Evolutionary conservation across 2,888 invertebrate genomes (phyloP), one percentile per base, ranked within the genome.

Genomic region (Drosophila crucigera): DNA sequence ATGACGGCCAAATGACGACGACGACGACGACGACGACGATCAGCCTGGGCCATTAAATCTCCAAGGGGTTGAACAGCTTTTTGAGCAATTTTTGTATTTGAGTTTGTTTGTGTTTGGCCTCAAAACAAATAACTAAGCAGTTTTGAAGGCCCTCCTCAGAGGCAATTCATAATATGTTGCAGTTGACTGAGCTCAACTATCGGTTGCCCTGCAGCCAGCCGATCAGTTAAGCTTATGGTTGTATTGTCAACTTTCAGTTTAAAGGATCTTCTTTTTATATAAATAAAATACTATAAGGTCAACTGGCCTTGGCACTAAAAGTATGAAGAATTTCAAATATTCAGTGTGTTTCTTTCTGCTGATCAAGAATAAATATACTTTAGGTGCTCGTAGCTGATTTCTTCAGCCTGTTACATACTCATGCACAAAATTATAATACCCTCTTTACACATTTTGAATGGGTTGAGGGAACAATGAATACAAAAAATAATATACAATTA

Each of bases 1-100:
- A 87, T 85, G 89, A 80, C 71, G 74, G 85, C 41, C 89, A 33
- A 67, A 53, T 55, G 58, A 49, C 67, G 59, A 52, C 35, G 64
- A 53, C 71, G 50, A 9, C 30, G 30, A 31, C 22, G 35, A 22
- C 28, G 14, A 68, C 67, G 62, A 25, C 39, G 31, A 39, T 28
- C 68, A 58, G 66, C 55, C 74, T 77, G 72, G 77, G 73, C 83
- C 90, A 86, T 86, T 87, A 89, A 86, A 84, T 25, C 25, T 25
- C 25, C 25, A 25, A 25, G 25, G 25, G 25, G 25, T 25, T 25
- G 25, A 25, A 25, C 25, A 25, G 25, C 25, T 25, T 25, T 25
- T 25, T 25, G 25, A 25, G 25, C 1, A 25, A 25, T 25, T 25
- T 25, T 25, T 25, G 25, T 25, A 2, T 25, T 25, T 25, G 25